Conservation (phyloP, 2,113 vertebrate genomes). For the Mobula hypostoma region DNA sequence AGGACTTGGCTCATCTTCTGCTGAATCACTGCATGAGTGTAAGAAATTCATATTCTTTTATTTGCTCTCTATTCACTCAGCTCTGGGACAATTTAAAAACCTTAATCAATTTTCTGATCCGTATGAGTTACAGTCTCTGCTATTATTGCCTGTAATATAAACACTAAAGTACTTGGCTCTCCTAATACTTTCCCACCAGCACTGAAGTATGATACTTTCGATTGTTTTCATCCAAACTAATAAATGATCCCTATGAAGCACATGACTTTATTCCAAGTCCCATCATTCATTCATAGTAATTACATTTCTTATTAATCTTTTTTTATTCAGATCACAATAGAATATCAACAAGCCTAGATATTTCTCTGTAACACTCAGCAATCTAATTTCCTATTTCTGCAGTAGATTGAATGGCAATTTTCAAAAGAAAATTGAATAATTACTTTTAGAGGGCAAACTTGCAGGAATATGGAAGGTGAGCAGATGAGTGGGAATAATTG, state of each 20-base stretch:
- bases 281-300: background rate
- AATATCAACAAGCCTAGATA: background rate
- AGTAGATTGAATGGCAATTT: background rate
- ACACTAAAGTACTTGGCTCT: background rate
- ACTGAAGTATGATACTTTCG: background rate
- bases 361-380: background rate
- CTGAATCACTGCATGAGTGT: background rate
- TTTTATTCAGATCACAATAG: background rate
- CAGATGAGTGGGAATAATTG: background rate
- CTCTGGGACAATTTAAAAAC: background rate
- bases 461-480: background rate
- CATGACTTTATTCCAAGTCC: background rate
- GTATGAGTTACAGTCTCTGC: background rate
- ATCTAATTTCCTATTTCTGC: background rate
- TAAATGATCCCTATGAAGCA: background rate
- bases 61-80: background rate
- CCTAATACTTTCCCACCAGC: background rate
- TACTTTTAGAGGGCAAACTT: background rate
- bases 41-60: background rate
- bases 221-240: background rate
- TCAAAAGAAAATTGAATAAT: background rate
- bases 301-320: background rate
- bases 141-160: background rate
- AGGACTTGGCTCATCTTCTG: background rate
- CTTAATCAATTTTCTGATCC: background rate